Conservation (phyloP, 1,140 invertebrate species). For the Oryzaephilus surinamensis region DNA sequence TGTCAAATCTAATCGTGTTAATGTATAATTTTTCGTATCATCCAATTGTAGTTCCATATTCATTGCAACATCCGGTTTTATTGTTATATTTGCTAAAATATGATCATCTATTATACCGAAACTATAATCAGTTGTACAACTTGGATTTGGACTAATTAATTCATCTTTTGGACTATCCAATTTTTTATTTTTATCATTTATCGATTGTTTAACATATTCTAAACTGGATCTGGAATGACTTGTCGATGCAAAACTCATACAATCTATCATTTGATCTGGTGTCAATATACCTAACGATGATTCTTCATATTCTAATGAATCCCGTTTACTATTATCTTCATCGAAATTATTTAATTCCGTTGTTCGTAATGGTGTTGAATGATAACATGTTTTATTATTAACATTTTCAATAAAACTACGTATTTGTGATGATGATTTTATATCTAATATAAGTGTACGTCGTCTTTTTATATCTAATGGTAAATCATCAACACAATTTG, state of each 20-base stretch:
- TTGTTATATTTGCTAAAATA: conserved; percentile 17
- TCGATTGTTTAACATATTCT: conserved; percentile 18
- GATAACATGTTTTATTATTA: conserved; percentile 1
- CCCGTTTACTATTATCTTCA: conserved; percentile 26
- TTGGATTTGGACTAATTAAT: conserved; percentile 23
- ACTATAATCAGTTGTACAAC: conserved; percentile 25
- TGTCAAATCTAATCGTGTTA: conserved; percentile 53
- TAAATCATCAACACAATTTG: background rate
- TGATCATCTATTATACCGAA: conserved; percentile 29
- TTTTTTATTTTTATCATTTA: conserved; percentile 1
- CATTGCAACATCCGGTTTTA: conserved; percentile 40
- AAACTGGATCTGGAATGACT: conserved; percentile 32
- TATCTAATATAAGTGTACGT: conserved; percentile 3
- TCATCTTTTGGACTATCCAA: conserved; percentile 9
- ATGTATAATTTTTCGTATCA: conserved; percentile 19
- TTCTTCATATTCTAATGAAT: conserved; percentile 43
- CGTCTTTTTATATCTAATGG: conserved; percentile 13
- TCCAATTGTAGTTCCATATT: conserved; percentile 49
- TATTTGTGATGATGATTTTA: conserved; percentile 1
- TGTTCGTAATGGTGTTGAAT: conserved; percentile 6
- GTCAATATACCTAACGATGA: conserved; percentile 77
- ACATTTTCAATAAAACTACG: background rate
- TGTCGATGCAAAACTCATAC: conserved; percentile 47
- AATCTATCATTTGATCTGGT: conserved; percentile 75
- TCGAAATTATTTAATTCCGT: conserved; percentile 13